Base-by-base conservation (phyloP, 2,888 invertebrate genomes). In the Cataglyphis livida region DNA sequence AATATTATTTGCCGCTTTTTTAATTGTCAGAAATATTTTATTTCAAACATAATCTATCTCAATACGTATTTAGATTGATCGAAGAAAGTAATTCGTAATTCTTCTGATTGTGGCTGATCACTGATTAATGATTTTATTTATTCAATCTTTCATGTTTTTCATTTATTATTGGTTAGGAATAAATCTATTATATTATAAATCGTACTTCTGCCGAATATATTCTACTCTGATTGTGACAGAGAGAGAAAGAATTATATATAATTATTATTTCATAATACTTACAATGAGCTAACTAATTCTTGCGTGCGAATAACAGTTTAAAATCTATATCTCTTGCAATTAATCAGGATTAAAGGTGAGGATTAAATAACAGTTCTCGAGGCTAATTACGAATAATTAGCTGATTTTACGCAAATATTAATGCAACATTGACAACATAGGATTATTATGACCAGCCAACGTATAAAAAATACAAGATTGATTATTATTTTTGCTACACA, bases 271-370 rank as follows among this genome's bases (percentile, higher is more conserved):
- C 6, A 57, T 32, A 21, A 44, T 44, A 78, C 1, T 32, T 0
- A 6, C 32, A 32, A 32, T 32, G 32, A 68, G 10, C 41, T 76
- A 32, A 32, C 32, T 32, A 32, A 32, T 65, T 32, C 57, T 57
- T 25, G 15, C 32, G 21, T 51, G 32, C 32, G 32, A 78, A 18
- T 44, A 44, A 68, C 57, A 59, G 18, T 78, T 70, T 78, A 32
- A 78, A 78, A 57, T 59, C 18, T n/a, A 68, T 21, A 35, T 78
- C 21, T 9, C 12, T 70, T 59, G 44, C 44, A 59, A 68, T 59
- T 59, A 59, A 6, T 32, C 28, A 28, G 28, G 28, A 28, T 28
- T 28, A 28, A 28, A 28, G 18, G 41, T 41, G 6, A 32, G 32
- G 28, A 66, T 44, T 6, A 25, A 78, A 62, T 59, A 68, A 59